Evolutionary conservation across 2,797 vertebrate genomes (phyloP).

Genomic region (Characodon lateralis): DNA sequence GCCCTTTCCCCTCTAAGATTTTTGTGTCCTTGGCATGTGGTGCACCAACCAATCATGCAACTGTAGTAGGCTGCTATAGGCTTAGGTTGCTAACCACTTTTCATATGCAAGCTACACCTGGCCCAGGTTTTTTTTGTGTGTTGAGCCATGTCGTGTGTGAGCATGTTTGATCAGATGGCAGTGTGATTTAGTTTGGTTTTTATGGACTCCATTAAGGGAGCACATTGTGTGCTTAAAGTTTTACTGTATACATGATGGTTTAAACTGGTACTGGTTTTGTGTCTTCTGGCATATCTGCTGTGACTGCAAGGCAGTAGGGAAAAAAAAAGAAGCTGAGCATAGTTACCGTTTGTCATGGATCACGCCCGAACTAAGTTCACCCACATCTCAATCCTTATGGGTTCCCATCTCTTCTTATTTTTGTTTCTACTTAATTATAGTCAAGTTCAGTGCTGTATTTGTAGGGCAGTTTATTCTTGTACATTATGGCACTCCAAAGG

Average conservation of each 20-base stretch:
- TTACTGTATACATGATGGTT: not conserved
- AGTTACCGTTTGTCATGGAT: too few species aligned
- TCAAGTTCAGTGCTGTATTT: too few species aligned
- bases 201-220: not conserved
- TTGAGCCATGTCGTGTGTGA: not conserved
- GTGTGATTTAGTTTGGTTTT: not conserved
- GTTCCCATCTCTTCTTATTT: not conserved
- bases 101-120: too few species aligned
- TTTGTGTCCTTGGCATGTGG: too few species aligned
- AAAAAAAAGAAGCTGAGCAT: too few species aligned
- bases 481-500: not conserved
- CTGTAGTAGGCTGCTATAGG: too few species aligned
- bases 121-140: too few species aligned
- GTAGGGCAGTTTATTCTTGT: not conserved
- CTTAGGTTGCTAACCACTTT: too few species aligned
- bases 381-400: not conserved
- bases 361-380: too few species aligned
- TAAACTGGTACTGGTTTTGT: not conserved
- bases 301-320: not conserved
- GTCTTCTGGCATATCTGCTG: not conserved
- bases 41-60: too few species aligned
- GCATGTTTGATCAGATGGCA: not conserved
- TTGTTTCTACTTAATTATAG: too few species aligned
- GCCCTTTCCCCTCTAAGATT: too few species aligned
- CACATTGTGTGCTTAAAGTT: not conserved